Conservation (phyloP, 1,140 invertebrate genomes). For the Zaprionus vittiger region DNA sequence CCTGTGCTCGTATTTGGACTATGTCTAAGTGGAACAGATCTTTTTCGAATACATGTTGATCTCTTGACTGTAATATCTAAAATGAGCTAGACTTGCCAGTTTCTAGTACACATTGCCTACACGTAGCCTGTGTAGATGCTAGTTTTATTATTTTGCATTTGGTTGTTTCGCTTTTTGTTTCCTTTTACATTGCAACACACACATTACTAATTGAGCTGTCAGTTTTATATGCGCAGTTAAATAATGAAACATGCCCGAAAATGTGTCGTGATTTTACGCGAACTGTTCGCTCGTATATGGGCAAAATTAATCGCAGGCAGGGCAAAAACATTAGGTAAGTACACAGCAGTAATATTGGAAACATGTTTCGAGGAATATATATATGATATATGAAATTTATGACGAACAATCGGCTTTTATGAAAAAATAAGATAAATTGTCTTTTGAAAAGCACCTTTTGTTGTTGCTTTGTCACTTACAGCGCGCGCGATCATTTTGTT, state of each 20-base stretch:
- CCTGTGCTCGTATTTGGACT: neutral
- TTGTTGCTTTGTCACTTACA: constrained; percentile 43
- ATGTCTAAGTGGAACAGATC: neutral
- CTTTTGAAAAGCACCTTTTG: constrained; percentile 18
- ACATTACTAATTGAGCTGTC: constrained; percentile 50
- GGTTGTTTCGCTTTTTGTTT: constrained; percentile 15
- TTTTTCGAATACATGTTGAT: neutral
- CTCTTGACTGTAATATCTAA: neutral
- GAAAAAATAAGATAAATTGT: neutral
- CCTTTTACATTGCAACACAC: constrained; percentile 25
- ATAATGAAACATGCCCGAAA: constrained; percentile 52
- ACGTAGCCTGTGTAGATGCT: constrained; percentile 8
- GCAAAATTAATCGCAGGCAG: constrained; percentile 10
- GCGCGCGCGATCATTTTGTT: constrained; percentile 20
- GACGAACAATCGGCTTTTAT: constrained; percentile 19
- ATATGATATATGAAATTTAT: constrained; percentile 29
- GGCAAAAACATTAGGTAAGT: constrained; percentile 37
- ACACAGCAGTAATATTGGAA: constrained; percentile 19
- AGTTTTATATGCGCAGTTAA: constrained; percentile 53
- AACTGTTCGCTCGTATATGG: neutral
- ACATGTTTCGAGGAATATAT: constrained; percentile 25
- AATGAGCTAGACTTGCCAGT: neutral
- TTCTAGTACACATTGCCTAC: neutral
- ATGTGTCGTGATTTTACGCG: constrained; percentile 33
- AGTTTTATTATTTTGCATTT: constrained; percentile 14